Evolutionary conservation across 2,888 invertebrate genomes (phyloP).

Genomic region (Arrhopalites spinosus): DNA sequence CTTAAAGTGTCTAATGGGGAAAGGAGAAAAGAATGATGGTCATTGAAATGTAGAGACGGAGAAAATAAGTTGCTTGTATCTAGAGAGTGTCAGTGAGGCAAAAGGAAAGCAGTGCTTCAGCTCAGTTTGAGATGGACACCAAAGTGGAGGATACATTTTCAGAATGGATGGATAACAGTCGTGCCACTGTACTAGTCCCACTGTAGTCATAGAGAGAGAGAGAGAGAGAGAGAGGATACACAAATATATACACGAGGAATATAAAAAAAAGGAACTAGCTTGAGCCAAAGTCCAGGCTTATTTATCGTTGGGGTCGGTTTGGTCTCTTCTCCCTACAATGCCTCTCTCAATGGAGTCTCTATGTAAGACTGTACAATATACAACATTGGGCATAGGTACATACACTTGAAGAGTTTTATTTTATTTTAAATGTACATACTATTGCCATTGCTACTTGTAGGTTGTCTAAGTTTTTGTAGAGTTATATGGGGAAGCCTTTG

Average conservation of each 20-base stretch:
- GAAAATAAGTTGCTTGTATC: conserved; percentile 6
- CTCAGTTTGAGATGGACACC: conserved; percentile 27
- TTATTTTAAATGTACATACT: no score
- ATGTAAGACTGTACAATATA: background rate
- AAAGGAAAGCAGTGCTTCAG: conserved; percentile 20
- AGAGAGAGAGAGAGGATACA: background rate
- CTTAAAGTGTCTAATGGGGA: conserved; percentile 42
- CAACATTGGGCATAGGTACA: no score
- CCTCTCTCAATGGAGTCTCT: background rate
- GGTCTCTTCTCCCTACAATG: background rate
- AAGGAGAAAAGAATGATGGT: conserved; percentile 40
- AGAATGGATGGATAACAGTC: no score
- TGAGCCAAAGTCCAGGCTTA: conserved; percentile 15
- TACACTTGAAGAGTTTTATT: no score
- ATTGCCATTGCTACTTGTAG: no score
- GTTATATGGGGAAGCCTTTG: background rate
- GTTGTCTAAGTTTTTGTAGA: background rate
- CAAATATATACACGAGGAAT: background rate
- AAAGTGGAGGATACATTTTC: conserved; percentile 19
- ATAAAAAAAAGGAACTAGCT: background rate
- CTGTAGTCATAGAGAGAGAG: background rate
- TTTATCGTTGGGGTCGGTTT: conserved; percentile 22
- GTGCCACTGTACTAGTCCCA: no score
- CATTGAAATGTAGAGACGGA: conserved; percentile 41
- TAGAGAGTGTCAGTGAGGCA: conserved; percentile 20